Evolutionary conservation across 2,113 vertebrate species (phyloP), one percentile per base, ranked within the genome.

Genomic region (Psilopogon haemacephalus): DNA sequence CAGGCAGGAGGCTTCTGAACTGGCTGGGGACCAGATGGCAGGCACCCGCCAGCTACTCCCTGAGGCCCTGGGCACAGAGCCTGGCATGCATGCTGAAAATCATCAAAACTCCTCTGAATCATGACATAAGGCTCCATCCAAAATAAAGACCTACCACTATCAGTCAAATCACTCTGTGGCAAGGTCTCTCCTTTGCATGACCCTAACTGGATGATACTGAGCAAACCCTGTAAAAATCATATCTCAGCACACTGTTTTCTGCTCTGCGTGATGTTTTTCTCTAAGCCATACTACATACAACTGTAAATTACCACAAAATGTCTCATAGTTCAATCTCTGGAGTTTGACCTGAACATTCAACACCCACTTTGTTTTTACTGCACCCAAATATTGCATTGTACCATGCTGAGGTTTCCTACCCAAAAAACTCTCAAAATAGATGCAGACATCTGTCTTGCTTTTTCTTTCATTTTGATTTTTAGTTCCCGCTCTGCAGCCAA

Each of bases 51-150:
- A 70, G 77, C 77, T 70, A 21, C 60, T 55, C 35, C 64, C 8
- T 1, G 40, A 40, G 33, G 6, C 10, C 37, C 37, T 0, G 0
- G 65, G 42, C 37, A 14, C 56, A 32, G 35, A 89, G 54, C 54
- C 71, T 14, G 16, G 20, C 1, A 0, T 11, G 6, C 48, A 6
- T 6, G 0, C 7, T 19, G 27, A 59, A 70, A 54, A 54, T 21
- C 58, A n/a, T 6, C 71, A 27, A 8, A 69, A 30, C 30, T 27
- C 32, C 70, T 87, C 58, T 5, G 1, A 75, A 64, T 23, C 38
- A 16, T 14, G 11, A 8, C 0, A 0, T 5, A 28, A 46, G 12
- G 30, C 3, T 76, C 55, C 33, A 13, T n/a, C 40, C n/a, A 28
- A 64, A 75, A n/a, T n/a, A 58, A 50, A 56, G 30, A 55, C 24